Base-by-base conservation (phyloP, 2,113 vertebrate species). In the Galbula dea region DNA sequence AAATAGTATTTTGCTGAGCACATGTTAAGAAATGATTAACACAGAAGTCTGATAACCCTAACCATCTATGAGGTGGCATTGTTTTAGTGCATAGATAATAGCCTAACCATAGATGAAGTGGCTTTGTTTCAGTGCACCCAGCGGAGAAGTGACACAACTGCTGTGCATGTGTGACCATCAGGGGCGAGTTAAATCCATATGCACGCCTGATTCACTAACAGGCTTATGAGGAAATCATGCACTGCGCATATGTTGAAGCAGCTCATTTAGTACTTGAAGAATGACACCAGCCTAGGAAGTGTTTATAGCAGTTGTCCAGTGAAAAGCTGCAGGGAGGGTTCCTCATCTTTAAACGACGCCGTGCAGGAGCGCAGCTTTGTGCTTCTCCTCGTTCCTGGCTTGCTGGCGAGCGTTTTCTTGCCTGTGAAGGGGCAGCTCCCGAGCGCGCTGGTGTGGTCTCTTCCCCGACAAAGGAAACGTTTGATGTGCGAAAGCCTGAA, bases 121-220 rank as follows among this genome's bases (percentile, higher is more conserved):
- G 48, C 48, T 37, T 51, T 69, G 48, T 69, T 37, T 52, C 22
- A 37, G 48, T 8, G 48, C 66, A 48, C 32, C 46, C 36, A 20
- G 58, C 3, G 5, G 67, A n/a, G 75, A 43, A 37, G 66, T 0
- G 49, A 11, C 67, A 20, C 74, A n/a, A 6, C 13, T 34, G 65
- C 68, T 20, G 46, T 24, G 73, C 52, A 3, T 4, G 49, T 6
- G 58, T 13, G 32, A 18, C 67, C 43, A 0, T 15, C 20, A 6
- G 43, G 29, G 43, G 27, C n/a, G 57, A 37, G 81, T 43, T 26
- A 36, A 55, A 84, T 17, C 86, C n/a, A 1, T 6, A 0, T 0
- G 51, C n/a, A 4, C 11, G 18, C 52, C 63, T 17, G 29, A 3
- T 20, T 41, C 63, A 4, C 65, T 7, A 5, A 10, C 51, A 17